Base-by-base conservation (phyloP, 2,113 vertebrate species). In the Prinia subflava region DNA sequence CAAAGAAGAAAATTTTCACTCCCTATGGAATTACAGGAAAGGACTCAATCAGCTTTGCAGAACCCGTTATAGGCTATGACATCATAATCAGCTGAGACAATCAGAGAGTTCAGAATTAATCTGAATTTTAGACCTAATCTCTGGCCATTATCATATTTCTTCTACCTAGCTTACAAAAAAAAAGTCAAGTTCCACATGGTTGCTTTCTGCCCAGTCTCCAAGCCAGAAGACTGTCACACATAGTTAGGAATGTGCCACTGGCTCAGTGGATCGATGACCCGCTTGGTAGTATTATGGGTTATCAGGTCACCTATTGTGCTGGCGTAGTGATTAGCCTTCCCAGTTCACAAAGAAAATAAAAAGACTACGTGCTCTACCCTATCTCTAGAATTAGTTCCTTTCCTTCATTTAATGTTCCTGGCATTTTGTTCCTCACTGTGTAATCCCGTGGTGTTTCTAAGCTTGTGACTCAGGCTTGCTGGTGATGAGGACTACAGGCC, bases 71-170 rank as follows among this genome's bases (percentile, higher is more conserved):
- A 57, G 49, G 25, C 47, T 90, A 25, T 83, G 23, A 86, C 57
- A 65, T 84, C 86, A 89, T 82, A 73, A 39, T 78, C 67, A 75
- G 59, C 55, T 77, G 89, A 86, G 56, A 76, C 60, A 94, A 83
- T 89, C 77, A 94, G 73, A 89, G 39, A 78, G 15, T 14, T 81
- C 82, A 93, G 79, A 84, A 82, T 89, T 86, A 69, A 89, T 74
- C 44, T 78, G 60, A 42, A 42, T 14, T 78, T 86, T 84, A 73
- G 10, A 49, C n/a, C 22, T 84, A 65, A 83, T 39, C 27, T 80
- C 64, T 84, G 13, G 42, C 16, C 37, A 44, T 81, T 89, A 62
- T n/a, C 23, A 79, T 83, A 71, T 90, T 93, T 95, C 62, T 94
- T 68, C 73, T 91, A 62, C 56, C 30, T 90, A 37, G 7, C 13